Base-by-base conservation (phyloP, 1,140 invertebrate genomes). In the Sipha flava region DNA sequence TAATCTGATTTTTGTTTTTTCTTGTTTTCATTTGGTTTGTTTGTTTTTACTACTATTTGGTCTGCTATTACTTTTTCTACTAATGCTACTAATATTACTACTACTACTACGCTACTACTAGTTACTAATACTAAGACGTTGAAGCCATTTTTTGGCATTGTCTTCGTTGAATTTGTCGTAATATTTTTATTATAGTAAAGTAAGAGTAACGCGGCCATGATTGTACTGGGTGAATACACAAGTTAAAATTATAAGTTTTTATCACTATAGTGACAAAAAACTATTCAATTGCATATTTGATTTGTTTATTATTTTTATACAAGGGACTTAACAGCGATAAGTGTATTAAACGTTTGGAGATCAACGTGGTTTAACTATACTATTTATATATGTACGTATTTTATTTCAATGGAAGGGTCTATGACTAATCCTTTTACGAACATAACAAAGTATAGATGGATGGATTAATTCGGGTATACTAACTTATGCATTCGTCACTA, bases 1-100 rank as follows among this genome's bases (percentile, higher is more conserved):
- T 86, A 83, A 79, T 82, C 57, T 81, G 75, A 43, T 73, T 81
- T 79, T 80, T 75, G 81, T 82, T 62, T 52, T 68, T 79, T 79
- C 75, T 80, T 77, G 80, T 80, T 82, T 72, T 79, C 29, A 57
- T 80, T 79, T 59, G 73, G 40, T 70, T 70, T 70, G 66, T 47
- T 70, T 70, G 66, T 47, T 70, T 37, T 70, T 70, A 70, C 66
- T 70, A 70, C 43, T 47, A 45, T 81, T 52, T 66, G 40, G 54
- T 52, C 37, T 62, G 29, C 49, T 59, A 77, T 59, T 52, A 64
- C 62, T 37, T 64, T 64, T 64, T 64, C 37, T 66, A 70, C 66
- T 70, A 70, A 47, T 43, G 40, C 66, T 70, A 40, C 18, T 16
- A 66, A 21, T 66, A 66, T 12, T 66, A 43, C 64, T 66, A 43